Evolutionary conservation across 2,113 vertebrate species (phyloP).

Genomic region (Anguilla japonica): DNA sequence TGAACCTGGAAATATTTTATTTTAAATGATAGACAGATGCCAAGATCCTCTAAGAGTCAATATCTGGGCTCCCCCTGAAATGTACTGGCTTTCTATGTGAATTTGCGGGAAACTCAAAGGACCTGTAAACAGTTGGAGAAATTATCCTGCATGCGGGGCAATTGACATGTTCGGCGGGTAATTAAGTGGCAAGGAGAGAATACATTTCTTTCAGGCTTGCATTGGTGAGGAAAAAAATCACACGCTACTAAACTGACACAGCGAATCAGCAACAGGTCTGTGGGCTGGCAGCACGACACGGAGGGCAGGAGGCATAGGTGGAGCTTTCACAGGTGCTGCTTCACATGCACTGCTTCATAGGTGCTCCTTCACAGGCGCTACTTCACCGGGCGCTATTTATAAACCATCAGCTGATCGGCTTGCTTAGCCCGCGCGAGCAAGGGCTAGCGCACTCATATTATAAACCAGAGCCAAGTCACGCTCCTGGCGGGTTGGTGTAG

Average conservation of each 20-base stretch:
- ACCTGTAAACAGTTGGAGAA: too few relatives aligned
- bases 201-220: not conserved
- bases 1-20: not conserved
- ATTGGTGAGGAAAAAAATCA: not conserved
- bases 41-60: not conserved
- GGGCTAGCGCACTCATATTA: not conserved
- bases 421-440: not conserved
- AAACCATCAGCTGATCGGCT: slow-evolving; percentile 4
- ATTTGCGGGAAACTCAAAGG: too few relatives aligned
- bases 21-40: not conserved
- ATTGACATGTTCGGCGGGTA: not conserved
- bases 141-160: too few relatives aligned
- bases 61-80: too few relatives aligned
- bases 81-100: too few relatives aligned
- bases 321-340: too few relatives aligned
- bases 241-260: not conserved
- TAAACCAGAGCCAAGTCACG: not conserved
- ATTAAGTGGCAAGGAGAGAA: not conserved
- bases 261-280: not conserved
- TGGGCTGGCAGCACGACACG: too few relatives aligned
- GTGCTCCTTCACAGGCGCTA: too few relatives aligned
- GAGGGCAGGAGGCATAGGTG: too few relatives aligned
- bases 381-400: slow-evolving; percentile 1
- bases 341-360: too few relatives aligned
- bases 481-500: not conserved